Percentiles rank a stretch among this genome's conserved stretches.
Evolutionary conservation across 2,113 vertebrate species (phyloP).

Genomic region (Saguinus midas): DNA sequence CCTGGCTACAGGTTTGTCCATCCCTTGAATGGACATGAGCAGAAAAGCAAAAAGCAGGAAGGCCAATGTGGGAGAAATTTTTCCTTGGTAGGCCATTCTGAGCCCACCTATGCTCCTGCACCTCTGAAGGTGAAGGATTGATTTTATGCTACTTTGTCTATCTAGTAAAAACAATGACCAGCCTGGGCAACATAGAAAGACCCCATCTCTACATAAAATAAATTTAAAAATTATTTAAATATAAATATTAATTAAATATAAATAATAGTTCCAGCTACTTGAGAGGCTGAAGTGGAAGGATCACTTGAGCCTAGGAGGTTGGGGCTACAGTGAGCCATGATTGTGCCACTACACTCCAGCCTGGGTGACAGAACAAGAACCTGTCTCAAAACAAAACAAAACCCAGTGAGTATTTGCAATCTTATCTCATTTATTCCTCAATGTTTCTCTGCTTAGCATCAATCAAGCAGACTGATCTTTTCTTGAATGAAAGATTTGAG

Average conservation of each 20-base stretch:
- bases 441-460: neutral
- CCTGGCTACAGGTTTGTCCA: fast-evolving
- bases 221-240: too few relatives aligned
- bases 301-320: too few relatives aligned
- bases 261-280: too few relatives aligned
- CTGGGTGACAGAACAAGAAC: too few relatives aligned
- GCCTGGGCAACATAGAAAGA: too few relatives aligned
- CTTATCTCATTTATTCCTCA: neutral
- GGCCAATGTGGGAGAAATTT: neutral
- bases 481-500: neutral
- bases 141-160: neutral
- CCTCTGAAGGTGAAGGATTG: neutral
- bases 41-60: neutral
- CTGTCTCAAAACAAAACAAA: too few relatives aligned
- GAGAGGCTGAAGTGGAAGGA: too few relatives aligned
- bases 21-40: neutral
- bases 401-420: neutral
- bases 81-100: fast-evolving
- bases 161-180: neutral
- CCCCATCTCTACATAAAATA: too few relatives aligned
- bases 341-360: too few relatives aligned
- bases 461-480: neutral
- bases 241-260: too few relatives aligned
- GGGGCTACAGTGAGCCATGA: too few relatives aligned
- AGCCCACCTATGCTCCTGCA: neutral